Conservation (phyloP, 2,113 vertebrate species). For the Lampris megalopsis region DNA sequence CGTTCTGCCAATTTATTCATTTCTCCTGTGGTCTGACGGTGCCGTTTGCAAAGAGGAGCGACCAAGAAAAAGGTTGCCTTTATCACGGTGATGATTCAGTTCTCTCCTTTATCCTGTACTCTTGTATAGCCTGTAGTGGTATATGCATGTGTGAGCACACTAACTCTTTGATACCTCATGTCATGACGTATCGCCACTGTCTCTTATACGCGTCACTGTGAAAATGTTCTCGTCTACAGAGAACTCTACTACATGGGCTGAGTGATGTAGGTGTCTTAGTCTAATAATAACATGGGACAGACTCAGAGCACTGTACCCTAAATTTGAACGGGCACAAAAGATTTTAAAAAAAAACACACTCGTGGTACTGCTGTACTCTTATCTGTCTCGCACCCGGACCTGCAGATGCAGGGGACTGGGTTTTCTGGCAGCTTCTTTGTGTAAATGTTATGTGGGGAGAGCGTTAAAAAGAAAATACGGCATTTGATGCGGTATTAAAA, state of each 20-base stretch:
- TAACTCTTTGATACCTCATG: slow-evolving; percentile 47
- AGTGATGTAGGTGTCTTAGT: slow-evolving; percentile 11
- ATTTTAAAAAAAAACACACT: slow-evolving; percentile 48
- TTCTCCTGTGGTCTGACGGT: slow-evolving; percentile 41
- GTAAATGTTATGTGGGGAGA: slow-evolving; percentile 24
- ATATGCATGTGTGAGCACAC: slow-evolving; percentile 67
- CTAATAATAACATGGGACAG: slow-evolving; percentile 5
- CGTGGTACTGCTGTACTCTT: slow-evolving; percentile 65
- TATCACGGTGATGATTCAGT: neutral
- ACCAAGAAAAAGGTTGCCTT: slow-evolving; percentile 38
- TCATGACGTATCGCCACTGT: slow-evolving; percentile 46
- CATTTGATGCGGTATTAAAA: slow-evolving; percentile 18
- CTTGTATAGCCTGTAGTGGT: slow-evolving; percentile 27
- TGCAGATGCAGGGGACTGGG: slow-evolving; percentile 17
- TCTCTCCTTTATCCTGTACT: slow-evolving; percentile 43
- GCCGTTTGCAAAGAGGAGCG: slow-evolving; percentile 16
- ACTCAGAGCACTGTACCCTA: slow-evolving; percentile 1
- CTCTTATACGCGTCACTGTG: slow-evolving; percentile 68
- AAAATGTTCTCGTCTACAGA: slow-evolving; percentile 45
- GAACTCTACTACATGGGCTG: slow-evolving; percentile 38
- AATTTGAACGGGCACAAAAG: slow-evolving; percentile 38
- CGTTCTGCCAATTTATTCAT: slow-evolving; percentile 69
- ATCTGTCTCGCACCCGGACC: slow-evolving; percentile 40
- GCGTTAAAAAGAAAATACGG: slow-evolving; percentile 15
- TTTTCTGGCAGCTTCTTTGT: slow-evolving; percentile 66